A percentile compares a stretch with the other conserved stretches of the same genome.
Evolutionary conservation across 2,113 vertebrate genomes (phyloP).

Genomic region (Atherinomorus stipes): DNA sequence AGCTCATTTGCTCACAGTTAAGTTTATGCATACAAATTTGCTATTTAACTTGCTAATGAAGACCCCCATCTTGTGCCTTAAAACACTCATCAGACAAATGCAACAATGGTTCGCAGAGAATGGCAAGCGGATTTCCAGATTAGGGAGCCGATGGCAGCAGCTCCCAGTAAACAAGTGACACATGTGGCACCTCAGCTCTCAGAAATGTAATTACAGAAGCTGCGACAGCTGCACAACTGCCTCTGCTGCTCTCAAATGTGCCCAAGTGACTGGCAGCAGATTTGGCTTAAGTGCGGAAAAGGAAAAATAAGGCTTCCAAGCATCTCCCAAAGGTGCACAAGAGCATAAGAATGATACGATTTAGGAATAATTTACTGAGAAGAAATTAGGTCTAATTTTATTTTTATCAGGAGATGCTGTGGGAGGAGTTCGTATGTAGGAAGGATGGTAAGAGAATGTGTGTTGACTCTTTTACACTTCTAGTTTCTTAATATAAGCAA

Average conservation of each 20-base stretch:
- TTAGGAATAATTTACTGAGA: no score
- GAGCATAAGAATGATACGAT: no score
- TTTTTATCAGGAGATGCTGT: no score
- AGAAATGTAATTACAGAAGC: conserved; percentile 49
- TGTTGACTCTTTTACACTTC: no score
- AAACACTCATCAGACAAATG: conserved; percentile 43
- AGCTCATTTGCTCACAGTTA: conserved; percentile 37
- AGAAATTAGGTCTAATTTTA: no score
- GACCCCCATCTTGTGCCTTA: conserved; percentile 18
- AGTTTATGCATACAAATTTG: conserved; percentile 60
- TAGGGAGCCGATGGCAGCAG: conserved; percentile 1
- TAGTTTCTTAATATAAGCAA: no score
- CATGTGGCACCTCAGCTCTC: conserved; percentile 24
- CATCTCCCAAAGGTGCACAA: no score
- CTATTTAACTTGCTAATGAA: conserved; percentile 66
- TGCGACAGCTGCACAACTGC: conserved; percentile 21
- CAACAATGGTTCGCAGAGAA: conserved; percentile 23
- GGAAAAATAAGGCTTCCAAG: no score
- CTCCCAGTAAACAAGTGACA: conserved; percentile 30
- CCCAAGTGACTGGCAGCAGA: not conserved
- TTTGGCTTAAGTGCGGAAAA: no score
- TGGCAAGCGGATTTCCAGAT: conserved; percentile 20
- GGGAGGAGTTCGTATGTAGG: no score
- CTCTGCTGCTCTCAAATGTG: conserved; percentile 34
- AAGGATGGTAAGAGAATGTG: no score